Conservation (phyloP, 1,140 invertebrate species). For the Panonychus citri region DNA sequence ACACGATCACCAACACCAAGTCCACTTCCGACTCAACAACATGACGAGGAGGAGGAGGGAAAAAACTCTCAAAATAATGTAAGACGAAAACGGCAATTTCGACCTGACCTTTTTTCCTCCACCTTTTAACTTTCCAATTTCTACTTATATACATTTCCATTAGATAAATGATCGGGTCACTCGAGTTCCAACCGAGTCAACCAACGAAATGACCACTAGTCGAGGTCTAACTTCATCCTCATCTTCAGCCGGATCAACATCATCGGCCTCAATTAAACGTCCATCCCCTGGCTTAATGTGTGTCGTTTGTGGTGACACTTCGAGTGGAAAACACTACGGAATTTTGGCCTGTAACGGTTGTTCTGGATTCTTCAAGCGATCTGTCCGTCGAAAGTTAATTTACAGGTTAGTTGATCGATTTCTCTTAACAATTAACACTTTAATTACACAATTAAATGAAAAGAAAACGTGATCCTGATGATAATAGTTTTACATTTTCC, state of each 20-base stretch:
- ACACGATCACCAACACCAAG: too few species aligned
- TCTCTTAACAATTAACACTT: too few species aligned
- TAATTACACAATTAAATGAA: too few species aligned
- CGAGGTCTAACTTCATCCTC: neutral
- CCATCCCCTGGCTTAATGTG: conserved; percentile 27
- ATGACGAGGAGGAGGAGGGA: too few species aligned
- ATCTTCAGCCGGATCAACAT: neutral
- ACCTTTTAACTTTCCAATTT: too few species aligned
- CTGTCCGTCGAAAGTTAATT: conserved; percentile 82
- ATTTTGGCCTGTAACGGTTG: conserved; percentile 98
- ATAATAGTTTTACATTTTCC: neutral
- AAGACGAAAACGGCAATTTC: too few species aligned
- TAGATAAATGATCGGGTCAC: too few species aligned
- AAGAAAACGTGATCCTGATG: neutral
- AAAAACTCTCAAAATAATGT: too few species aligned
- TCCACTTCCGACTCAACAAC: too few species aligned
- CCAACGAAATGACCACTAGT: neutral
- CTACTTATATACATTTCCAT: too few species aligned
- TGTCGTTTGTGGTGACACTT: conserved; percentile 87
- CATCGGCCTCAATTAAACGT: neutral
- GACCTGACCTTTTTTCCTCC: too few species aligned
- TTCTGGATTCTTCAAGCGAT: conserved; percentile 94
- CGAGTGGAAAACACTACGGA: conserved; percentile 90
- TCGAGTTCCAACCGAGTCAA: neutral
- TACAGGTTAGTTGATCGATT: conserved; percentile 77